Evolutionary conservation across 2,888 invertebrate genomes (phyloP).

Genomic region (Dynastes grantii): DNA sequence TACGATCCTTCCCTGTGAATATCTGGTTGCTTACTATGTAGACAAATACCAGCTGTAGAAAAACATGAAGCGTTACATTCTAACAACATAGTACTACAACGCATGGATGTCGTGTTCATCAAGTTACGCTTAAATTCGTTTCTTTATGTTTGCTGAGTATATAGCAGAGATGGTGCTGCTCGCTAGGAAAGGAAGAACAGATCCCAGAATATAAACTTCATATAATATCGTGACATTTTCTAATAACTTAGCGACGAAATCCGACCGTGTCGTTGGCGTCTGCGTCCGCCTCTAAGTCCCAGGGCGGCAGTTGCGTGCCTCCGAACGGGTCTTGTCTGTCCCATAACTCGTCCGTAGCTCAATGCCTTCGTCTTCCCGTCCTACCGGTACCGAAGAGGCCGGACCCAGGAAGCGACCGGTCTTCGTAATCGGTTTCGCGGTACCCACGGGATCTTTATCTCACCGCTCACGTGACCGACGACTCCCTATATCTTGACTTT

Average conservation of each 20-base stretch:
- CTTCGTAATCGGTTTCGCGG: slow-evolving; percentile 58
- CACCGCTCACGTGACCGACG: slow-evolving; percentile 46
- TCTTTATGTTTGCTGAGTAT: slow-evolving; percentile 27
- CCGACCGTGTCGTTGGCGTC: slow-evolving; percentile 46
- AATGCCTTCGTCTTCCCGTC: slow-evolving; percentile 30
- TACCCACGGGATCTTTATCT: slow-evolving; percentile 60
- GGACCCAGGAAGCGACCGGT: slow-evolving; percentile 46
- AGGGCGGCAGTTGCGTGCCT: slow-evolving; percentile 62
- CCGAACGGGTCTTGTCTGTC: slow-evolving; percentile 58
- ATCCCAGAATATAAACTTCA: slow-evolving; percentile 49
- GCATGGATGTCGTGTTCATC: slow-evolving; percentile 25
- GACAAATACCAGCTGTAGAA: too few relatives aligned
- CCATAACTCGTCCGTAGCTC: slow-evolving; percentile 56
- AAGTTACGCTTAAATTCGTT: slow-evolving; percentile 34
- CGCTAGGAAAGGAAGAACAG: slow-evolving; percentile 26
- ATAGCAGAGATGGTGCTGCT: slow-evolving; percentile 19
- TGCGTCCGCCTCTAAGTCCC: slow-evolving; percentile 58
- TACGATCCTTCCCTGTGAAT: too few relatives aligned
- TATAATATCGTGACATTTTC: slow-evolving; percentile 60
- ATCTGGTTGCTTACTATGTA: too few relatives aligned
- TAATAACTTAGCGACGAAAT: slow-evolving; percentile 60
- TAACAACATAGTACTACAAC: neutral
- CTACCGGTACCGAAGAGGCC: slow-evolving; percentile 46
- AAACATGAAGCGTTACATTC: neutral
- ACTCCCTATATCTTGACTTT: slow-evolving; percentile 13